These are phyloP conservation scores for Saccostrea cuccullata DNA, from an alignment of 1,140 invertebrate species.

Conservation along the genomic window DNA sequence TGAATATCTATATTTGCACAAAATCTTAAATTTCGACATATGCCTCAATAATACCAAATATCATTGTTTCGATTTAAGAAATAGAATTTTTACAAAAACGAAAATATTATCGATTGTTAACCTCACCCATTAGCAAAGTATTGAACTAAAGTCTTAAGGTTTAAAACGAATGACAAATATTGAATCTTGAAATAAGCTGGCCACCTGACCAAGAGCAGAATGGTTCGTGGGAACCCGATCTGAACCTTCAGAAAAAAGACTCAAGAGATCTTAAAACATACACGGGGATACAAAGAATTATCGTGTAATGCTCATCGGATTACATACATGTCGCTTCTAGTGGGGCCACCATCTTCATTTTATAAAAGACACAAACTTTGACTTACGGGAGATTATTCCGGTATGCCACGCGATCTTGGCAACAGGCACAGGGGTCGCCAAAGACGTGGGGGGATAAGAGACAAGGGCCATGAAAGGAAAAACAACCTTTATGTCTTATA, in stretches of 20 bases:
- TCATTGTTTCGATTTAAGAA: too few species aligned
- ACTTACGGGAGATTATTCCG: not conserved
- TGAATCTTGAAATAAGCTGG: constrained; percentile 23
- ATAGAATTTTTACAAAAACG: too few species aligned
- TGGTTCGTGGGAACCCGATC: constrained; percentile 6
- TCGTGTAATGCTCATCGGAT: constrained; percentile 27
- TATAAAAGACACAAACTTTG: constrained; percentile 5
- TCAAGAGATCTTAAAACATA: constrained; percentile 6
- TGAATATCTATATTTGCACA: too few species aligned
- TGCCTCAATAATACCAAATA: too few species aligned
- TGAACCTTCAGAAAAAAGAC: not conserved
- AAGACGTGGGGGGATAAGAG: not conserved
- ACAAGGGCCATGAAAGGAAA: not conserved
- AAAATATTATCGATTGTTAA: not conserved
- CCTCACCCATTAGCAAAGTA: not conserved
- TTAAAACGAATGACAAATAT: constrained; percentile 27
- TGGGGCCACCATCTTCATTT: not conserved
- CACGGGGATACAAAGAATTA: constrained; percentile 16
- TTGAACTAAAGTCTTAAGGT: constrained; percentile 3
- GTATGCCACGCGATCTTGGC: constrained; percentile 10
- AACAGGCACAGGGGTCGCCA: not conserved
- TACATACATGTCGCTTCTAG: not conserved
- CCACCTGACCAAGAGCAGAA: not conserved
- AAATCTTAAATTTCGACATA: too few species aligned
- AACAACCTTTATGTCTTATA: not conserved